Percentiles rank a stretch among this genome's conserved stretches.
These are phyloP conservation scores for Arrhamphus sclerolepis DNA, from an alignment of 2,797 vertebrate genomes.

Conservation along the genomic window DNA sequence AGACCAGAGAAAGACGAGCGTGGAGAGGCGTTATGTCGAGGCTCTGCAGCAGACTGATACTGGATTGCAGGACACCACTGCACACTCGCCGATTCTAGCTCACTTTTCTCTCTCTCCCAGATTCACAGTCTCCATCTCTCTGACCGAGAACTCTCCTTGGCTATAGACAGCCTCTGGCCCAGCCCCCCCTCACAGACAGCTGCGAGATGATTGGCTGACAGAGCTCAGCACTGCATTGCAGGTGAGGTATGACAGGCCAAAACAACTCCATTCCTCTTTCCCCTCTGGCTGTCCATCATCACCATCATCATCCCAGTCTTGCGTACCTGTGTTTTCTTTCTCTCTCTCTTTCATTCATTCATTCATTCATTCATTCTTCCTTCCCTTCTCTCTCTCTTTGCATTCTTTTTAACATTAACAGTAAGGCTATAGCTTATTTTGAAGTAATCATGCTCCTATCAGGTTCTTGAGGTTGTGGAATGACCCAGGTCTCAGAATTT, in stretches of 20 bases:
- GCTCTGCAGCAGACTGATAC: conserved; percentile 60
- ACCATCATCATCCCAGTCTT: conserved; percentile 10
- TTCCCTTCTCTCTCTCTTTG: not conserved
- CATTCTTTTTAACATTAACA: conserved; percentile 3
- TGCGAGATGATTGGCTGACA: conserved; percentile 78
- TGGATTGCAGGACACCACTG: conserved; percentile 53
- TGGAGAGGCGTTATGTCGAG: conserved; percentile 32
- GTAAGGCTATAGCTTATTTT: conserved; percentile 6
- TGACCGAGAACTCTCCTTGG: conserved; percentile 79
- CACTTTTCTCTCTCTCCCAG: conserved; percentile 42
- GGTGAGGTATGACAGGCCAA: conserved; percentile 80
- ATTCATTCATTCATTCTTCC: not conserved
- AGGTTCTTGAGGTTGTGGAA: not conserved
- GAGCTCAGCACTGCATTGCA: conserved; percentile 91
- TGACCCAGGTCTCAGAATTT: too few relatives aligned
- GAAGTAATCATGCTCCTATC: not conserved
- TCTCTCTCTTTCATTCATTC: conserved; percentile 1
- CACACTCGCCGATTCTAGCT: conserved; percentile 44
- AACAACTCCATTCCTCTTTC: conserved; percentile 49
- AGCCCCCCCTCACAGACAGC: conserved; percentile 64
- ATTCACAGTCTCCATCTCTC: conserved; percentile 16
- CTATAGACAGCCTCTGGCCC: conserved; percentile 71
- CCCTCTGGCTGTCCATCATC: conserved; percentile 33
- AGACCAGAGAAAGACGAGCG: conserved; percentile 8
- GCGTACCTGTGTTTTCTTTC: conserved; percentile 9